Conservation (phyloP, 2,888 invertebrate species). For the Heliconius erato region DNA sequence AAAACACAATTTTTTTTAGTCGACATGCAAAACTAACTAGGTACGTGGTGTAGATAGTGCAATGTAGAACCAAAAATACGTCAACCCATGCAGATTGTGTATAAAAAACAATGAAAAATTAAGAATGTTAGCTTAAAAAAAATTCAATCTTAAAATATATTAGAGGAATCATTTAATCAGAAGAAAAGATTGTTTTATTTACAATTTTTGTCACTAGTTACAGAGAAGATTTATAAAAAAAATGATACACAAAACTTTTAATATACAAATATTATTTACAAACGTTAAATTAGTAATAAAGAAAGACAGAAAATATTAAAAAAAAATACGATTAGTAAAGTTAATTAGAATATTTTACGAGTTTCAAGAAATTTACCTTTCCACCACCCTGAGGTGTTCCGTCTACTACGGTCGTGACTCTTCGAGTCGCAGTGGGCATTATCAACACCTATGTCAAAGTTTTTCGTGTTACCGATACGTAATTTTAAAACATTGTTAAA, state of each 20-base stretch:
- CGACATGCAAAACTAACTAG: conserved; percentile 4
- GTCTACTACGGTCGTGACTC: conserved; percentile 91
- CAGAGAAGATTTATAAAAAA: background rate
- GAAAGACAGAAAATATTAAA: conserved; percentile 8
- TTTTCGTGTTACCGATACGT: background rate
- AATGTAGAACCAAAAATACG: background rate
- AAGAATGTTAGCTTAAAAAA: background rate
- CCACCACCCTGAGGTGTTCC: conserved; percentile 91
- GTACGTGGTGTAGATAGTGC: background rate
- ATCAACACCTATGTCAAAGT: conserved; percentile 88
- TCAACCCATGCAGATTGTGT: background rate
- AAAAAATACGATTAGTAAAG: conserved; percentile 10
- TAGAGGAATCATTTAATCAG: background rate
- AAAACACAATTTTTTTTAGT: background rate
- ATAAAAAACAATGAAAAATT: background rate
- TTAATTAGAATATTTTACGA: background rate
- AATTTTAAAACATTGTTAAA: background rate
- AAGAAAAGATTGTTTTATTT: background rate
- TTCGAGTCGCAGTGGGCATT: conserved; percentile 96
- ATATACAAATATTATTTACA: background rate
- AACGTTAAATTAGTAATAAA: background rate
- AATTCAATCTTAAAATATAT: background rate
- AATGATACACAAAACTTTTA: background rate
- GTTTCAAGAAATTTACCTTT: conserved; percentile 75
- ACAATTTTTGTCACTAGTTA: background rate